Evolutionary conservation across 1,140 invertebrate genomes (phyloP), one percentile per base, ranked within the genome.

Genomic region (Argopecten irradians): DNA sequence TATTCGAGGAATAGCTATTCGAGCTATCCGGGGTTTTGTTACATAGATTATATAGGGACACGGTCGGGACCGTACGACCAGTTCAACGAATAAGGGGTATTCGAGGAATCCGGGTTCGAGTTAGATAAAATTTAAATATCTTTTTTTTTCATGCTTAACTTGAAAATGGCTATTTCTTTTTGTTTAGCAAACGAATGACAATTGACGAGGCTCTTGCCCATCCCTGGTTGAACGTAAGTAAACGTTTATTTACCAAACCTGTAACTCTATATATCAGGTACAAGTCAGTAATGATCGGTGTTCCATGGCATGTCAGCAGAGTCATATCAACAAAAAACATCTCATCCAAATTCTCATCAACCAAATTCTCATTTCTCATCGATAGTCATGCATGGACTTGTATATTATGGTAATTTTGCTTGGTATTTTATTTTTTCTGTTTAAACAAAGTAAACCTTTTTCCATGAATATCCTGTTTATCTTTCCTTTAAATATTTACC

Each of bases 201-300:
- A 98, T 99, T 7, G 98, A 99, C 95, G 99, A 99, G 95, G 99
- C 99, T 94, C 95, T 99, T 0, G 95, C 98, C 90, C 99, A 99
- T 96, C 96, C 98, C 43, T 99, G 99, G 99, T 95, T 99, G 28
- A 94, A 95, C 90, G 95, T 95, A 93, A 94, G 94, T 94, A 16
- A n/a, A 46, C 33, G 22, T 13, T 39, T 16, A 36, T 19, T 71
- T 85, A 35, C 55, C 5, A 43, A 35, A 22, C 55, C n/a, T 82
- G 28, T 86, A 19, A 34, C 34, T 13, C 7, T 87, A 28, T 89
- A 28, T 87, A 84, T 22, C 32, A 36, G 32, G 46, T 85, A 39
- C 34, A 82, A 85, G 2, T 8, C 11, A n/a, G 28, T 71, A 71
- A 5, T 22, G 55, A 11, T n/a, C n/a, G 55, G n/a, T 71, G 5